These are phyloP conservation scores for Synanceia verrucosa DNA, from an alignment of 2,797 vertebrate species.

Conservation along the genomic window DNA sequence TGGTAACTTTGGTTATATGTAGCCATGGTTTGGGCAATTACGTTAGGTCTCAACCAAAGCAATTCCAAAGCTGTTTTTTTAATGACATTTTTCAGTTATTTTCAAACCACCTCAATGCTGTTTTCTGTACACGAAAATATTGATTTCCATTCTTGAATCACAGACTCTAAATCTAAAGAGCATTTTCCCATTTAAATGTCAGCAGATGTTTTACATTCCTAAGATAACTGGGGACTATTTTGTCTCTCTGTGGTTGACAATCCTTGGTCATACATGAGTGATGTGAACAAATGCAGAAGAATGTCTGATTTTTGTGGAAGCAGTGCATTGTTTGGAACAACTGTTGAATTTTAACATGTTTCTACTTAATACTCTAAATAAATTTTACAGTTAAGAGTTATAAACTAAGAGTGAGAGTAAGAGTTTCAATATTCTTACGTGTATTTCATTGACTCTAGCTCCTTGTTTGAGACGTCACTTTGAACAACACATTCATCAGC, in stretches of 20 bases:
- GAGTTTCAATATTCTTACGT: background rate
- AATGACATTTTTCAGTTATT: background rate
- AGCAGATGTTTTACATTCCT: conserved; percentile 15
- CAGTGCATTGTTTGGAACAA: background rate
- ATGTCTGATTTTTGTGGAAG: background rate
- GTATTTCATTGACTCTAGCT: background rate
- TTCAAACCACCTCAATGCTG: background rate
- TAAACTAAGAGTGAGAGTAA: no score
- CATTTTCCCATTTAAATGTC: conserved; percentile 8
- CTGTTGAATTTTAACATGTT: background rate
- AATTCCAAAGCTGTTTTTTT: no score
- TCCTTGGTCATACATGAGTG: background rate
- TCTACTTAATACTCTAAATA: background rate
- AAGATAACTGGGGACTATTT: background rate
- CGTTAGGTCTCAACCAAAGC: no score
- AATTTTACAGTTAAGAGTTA: no score
- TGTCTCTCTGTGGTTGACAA: background rate
- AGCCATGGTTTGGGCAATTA: background rate
- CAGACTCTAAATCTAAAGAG: background rate
- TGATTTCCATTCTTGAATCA: conserved; percentile 5
- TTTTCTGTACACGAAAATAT: conserved; percentile 9
- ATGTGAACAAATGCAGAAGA: background rate
- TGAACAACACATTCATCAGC: background rate
- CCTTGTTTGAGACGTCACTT: background rate
- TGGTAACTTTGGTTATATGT: background rate